phyloP scores from a whole-genome alignment of 2,113 vertebrate species.

The Bufo bufo region DNA sequence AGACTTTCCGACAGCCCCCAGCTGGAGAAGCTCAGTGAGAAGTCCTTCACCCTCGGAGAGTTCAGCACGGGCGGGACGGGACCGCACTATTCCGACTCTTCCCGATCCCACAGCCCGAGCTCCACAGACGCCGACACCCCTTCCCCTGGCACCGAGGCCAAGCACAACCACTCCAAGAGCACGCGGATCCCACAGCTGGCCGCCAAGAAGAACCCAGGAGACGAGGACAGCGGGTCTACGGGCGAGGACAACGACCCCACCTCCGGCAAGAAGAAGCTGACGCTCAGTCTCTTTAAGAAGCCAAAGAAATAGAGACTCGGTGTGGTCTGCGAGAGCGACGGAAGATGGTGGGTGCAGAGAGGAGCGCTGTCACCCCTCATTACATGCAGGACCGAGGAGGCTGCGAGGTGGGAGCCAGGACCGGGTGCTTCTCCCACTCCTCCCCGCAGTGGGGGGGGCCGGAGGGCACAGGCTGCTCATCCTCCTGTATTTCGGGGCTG shows the following conservation, averaged over 20 bases:
- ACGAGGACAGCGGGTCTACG: constrained; percentile 91
- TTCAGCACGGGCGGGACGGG: constrained; percentile 70
- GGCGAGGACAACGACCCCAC: constrained; percentile 91
- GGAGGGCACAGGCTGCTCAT: constrained; percentile 39
- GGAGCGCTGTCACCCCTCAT: constrained; percentile 5
- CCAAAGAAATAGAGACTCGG: constrained; percentile 83
- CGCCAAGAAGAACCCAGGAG: constrained; percentile 79
- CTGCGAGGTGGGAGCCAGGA: not conserved
- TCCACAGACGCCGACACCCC: constrained; percentile 92
- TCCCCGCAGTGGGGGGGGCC: not conserved
- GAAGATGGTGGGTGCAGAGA: not conserved
- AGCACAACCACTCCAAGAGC: constrained; percentile 71
- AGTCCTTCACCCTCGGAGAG: constrained; percentile 84
- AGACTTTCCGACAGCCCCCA: constrained; percentile 80
- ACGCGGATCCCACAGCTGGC: constrained; percentile 93
- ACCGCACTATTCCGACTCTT: constrained; percentile 80
- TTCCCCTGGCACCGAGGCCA: constrained; percentile 77
- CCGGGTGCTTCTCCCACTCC: not conserved
- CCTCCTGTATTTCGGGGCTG: constrained; percentile 73
- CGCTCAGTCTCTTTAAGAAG: constrained; percentile 98
- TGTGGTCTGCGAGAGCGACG: not conserved
- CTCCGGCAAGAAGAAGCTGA: constrained; percentile 92
- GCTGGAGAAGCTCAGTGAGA: constrained; percentile 64
- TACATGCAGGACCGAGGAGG: not conserved
- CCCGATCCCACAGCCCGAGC: constrained; percentile 88